Base-by-base conservation (phyloP, 2,113 vertebrate genomes). In the Zosterops japonicus region DNA sequence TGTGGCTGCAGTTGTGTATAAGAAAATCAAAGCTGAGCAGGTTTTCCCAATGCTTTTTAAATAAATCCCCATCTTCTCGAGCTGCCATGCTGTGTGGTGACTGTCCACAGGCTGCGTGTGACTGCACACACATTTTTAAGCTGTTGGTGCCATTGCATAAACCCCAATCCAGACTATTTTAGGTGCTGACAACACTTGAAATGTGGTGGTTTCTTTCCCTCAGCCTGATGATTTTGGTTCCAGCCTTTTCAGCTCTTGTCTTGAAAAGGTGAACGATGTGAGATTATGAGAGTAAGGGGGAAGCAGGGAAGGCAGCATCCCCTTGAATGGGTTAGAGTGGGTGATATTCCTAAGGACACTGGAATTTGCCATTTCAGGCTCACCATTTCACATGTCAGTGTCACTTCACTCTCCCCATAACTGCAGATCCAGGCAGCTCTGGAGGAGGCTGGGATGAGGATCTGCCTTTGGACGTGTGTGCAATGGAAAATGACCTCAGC, bases 401-500 rank as follows among this genome's bases (percentile, higher is more conserved):
- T 56, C 65, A 4, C 47, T 86, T 69, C 23, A 42, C 55, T 29
- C 68, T 87, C 68, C 49, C 41, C 2, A 1, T 5, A 44, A 35
- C 3, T 49, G 69, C 87, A 56, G 36, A 71, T 33, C 72, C 33
- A 67, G 46, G 68, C 79, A 68, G 56, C 65, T 76, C 61, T 56
- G 44, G 61, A 36, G 69, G 64, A 59, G 50, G 59, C 55, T 29
- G 8, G 27, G 83, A 25, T 0, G 1, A 86, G 42, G 55, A 56
- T 80, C n/a, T 76, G 57, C 78, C 69, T 85, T 39, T 64, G 53
- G 61, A 60, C 31, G 56, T 15, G 23, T 0, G 0, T 59, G 44
- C 29, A 46, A 31, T 79, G 80, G 90, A 91, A 79, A 82, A 67
- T 77, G 11, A 69, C n/a, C 79, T 94, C 92, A 80, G 61, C 49